Evolutionary conservation across 1,140 invertebrate species (phyloP).

Genomic region (Drosophila takahashii): DNA sequence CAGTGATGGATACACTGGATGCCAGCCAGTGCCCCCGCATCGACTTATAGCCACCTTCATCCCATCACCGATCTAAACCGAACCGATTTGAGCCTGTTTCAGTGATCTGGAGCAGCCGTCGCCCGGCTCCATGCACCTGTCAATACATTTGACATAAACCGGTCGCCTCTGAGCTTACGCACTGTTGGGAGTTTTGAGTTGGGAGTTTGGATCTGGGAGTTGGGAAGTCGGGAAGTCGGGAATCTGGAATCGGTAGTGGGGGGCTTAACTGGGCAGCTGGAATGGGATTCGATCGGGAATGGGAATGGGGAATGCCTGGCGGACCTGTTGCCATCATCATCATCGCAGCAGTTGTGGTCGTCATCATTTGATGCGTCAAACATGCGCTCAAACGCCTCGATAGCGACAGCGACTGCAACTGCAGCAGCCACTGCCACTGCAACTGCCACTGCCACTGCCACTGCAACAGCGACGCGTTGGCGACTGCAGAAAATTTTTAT

Average conservation of each 20-base stretch:
- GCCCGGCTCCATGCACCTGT: conserved; percentile 65
- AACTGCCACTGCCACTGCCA: conserved; percentile 4
- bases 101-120: conserved; percentile 70
- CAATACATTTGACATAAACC: conserved; percentile 81
- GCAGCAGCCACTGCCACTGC: conserved; percentile 6
- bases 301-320: conserved; percentile 44
- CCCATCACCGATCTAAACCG: conserved; percentile 11
- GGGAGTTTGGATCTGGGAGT: conserved; percentile 1
- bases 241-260: conserved; percentile 14
- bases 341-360: conserved; percentile 25
- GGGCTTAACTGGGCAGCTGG: conserved; percentile 38
- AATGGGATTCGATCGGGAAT: conserved; percentile 29
- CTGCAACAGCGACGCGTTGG: conserved; percentile 45
- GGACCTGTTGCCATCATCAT: conserved; percentile 62
- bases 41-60: conserved; percentile 18
- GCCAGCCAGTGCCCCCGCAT: conserved; percentile 29
- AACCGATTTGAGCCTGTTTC: conserved; percentile 33
- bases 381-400: conserved; percentile 79
- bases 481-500: conserved; percentile 74
- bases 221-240: neutral
- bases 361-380: conserved; percentile 75
- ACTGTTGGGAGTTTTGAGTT: conserved; percentile 56
- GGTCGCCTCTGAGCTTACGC: conserved; percentile 71
- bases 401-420: conserved; percentile 35
- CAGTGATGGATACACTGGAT: conserved; percentile 43